These are phyloP conservation scores for Rhingia rostrata DNA, from an alignment of 2,888 invertebrate species.

Conservation along the genomic window DNA sequence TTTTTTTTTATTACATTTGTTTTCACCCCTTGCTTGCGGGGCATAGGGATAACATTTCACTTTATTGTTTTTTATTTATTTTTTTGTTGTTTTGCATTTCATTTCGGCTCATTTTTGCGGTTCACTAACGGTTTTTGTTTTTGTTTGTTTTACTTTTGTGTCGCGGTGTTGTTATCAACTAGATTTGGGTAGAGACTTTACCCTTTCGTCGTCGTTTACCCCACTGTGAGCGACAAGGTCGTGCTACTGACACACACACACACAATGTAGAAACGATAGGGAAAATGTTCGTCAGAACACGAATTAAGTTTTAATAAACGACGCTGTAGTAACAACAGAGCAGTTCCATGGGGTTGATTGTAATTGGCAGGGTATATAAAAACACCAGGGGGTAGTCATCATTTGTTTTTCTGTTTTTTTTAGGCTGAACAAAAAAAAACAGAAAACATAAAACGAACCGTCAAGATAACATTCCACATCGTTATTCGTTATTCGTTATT, in stretches of 20 bases:
- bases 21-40: slow-evolving; percentile 21
- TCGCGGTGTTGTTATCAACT: slow-evolving; percentile 40
- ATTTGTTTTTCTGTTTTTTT: slow-evolving; percentile 13
- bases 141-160: slow-evolving; percentile 21
- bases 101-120: slow-evolving; percentile 45
- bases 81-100: slow-evolving; percentile 12
- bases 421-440: background rate
- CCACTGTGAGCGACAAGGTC: slow-evolving; percentile 18
- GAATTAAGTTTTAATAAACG: slow-evolving; percentile 70
- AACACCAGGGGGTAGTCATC: slow-evolving; percentile 55
- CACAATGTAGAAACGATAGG: slow-evolving; percentile 9
- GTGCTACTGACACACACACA: background rate
- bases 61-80: slow-evolving; percentile 16
- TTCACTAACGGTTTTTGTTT: slow-evolving; percentile 44
- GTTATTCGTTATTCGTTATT: slow-evolving; percentile 53
- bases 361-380: slow-evolving; percentile 60
- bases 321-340: slow-evolving; percentile 39
- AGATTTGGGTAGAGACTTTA: slow-evolving; percentile 24
- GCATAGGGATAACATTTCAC: slow-evolving; percentile 40
- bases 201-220: slow-evolving; percentile 41
- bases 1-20: slow-evolving; percentile 56
- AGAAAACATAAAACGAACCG: slow-evolving; percentile 44
- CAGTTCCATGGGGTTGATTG: slow-evolving; percentile 60
- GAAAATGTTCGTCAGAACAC: slow-evolving; percentile 49
- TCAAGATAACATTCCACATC: slow-evolving; percentile 52